phyloP scores from a whole-genome alignment of 1,140 invertebrate genomes.

The Rhysida immarginata region DNA sequence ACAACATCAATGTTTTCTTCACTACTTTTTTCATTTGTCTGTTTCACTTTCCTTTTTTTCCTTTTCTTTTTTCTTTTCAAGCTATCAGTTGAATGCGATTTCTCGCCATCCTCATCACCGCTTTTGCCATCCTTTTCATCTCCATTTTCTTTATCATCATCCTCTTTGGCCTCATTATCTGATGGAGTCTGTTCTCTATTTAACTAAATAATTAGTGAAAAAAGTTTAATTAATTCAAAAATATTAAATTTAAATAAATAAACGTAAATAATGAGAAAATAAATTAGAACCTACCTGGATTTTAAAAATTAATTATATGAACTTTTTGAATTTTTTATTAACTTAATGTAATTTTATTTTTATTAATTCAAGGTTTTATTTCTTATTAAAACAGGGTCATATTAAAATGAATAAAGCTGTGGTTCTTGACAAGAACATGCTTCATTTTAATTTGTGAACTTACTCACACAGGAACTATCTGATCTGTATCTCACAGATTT shows the following conservation, averaged over 20 bases:
- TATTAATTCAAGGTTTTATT: no score
- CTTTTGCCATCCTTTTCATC: constrained; percentile 31
- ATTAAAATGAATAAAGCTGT: no score
- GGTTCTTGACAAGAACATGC: no score
- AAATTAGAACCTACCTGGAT: no score
- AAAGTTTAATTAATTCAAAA: not conserved
- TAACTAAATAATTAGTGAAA: constrained; percentile 18
- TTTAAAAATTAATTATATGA: no score
- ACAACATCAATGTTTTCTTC: constrained; percentile 42
- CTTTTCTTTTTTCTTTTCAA: constrained; percentile 27
- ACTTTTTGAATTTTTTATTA: no score
- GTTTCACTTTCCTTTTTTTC: constrained; percentile 42
- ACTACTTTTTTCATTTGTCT: constrained; percentile 26
- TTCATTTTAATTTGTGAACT: no score
- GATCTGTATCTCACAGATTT: no score
- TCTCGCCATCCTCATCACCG: constrained; percentile 12
- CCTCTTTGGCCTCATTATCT: constrained; percentile 51
- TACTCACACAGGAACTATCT: no score
- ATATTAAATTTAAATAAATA: constrained; percentile 2
- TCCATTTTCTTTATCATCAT: constrained; percentile 33
- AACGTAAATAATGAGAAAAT: no score
- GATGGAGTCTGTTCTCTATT: constrained; percentile 37
- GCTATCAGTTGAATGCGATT: constrained; percentile 17
- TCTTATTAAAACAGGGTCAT: no score
- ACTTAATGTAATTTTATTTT: no score